Percentiles rank a stretch among this genome's conserved stretches.
These are phyloP conservation scores for Digitonthophagus gazella DNA, from an alignment of 2,888 invertebrate genomes.

Conservation along the genomic window DNA sequence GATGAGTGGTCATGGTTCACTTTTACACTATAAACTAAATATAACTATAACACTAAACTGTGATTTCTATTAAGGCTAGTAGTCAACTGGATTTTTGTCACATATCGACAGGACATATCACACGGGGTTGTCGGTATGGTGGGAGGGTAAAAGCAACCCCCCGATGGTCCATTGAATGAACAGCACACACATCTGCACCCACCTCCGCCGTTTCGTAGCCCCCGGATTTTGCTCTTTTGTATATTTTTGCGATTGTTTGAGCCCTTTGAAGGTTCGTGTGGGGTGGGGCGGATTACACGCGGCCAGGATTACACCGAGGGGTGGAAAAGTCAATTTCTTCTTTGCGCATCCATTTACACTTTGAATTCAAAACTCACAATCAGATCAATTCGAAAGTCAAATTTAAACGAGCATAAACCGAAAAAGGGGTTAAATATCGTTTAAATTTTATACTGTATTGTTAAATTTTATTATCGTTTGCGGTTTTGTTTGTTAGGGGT, in stretches of 20 bases:
- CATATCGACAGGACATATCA: slow-evolving; percentile 10
- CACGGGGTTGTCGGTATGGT: slow-evolving; percentile 4
- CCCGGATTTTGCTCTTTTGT: not conserved
- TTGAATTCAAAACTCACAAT: too few species aligned
- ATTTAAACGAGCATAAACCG: too few species aligned
- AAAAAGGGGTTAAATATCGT: not conserved
- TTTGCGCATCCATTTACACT: not conserved
- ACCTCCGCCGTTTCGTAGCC: not conserved
- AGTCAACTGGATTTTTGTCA: slow-evolving; percentile 5
- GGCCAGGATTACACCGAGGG: too few species aligned
- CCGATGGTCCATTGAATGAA: slow-evolving; percentile 3
- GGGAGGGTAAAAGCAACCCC: slow-evolving; percentile 13
- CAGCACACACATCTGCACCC: slow-evolving; percentile 5
- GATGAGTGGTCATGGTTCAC: not conserved
- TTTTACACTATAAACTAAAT: not conserved
- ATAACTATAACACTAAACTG: slow-evolving; percentile 4
- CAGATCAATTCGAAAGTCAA: too few species aligned
- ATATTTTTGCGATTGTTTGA: not conserved
- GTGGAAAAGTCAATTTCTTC: not conserved
- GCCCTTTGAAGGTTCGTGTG: not conserved
- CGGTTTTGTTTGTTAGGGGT: too few species aligned
- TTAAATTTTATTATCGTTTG: not conserved
- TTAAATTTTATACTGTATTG: not conserved
- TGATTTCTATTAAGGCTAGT: not conserved
- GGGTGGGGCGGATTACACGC: not conserved